A percentile compares a stretch with the other conserved stretches of the same genome.
Evolutionary conservation across 35 echinoderm and acorn worm genomes (phyloP).

Genomic region (Eucidaris tribuloides): DNA sequence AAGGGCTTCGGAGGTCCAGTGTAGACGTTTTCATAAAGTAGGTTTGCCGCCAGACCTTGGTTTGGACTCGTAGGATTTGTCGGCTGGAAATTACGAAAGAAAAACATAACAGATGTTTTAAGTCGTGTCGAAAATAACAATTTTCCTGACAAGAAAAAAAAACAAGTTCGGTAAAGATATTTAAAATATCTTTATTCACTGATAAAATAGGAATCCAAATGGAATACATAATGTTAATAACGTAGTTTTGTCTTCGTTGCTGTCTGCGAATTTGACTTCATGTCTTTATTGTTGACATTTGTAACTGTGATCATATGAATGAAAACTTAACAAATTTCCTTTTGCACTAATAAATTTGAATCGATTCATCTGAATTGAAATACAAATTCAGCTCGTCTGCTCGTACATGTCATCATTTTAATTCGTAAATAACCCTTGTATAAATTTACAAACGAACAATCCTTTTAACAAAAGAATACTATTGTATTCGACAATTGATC

Average conservation of each 20-base stretch:
- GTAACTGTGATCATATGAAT: too few species aligned
- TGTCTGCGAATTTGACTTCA: not conserved
- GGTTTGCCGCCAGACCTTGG: conserved; percentile 11
- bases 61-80: not conserved
- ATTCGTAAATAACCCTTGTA: too few species aligned
- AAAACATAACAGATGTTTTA: not conserved
- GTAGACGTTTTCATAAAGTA: conserved; percentile 23
- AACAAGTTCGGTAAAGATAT: not conserved
- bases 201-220: not conserved
- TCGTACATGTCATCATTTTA: too few species aligned
- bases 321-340: too few species aligned
- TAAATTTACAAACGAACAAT: too few species aligned
- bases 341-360: too few species aligned
- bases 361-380: too few species aligned
- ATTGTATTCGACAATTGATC: too few species aligned
- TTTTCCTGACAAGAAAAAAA: not conserved
- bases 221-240: not conserved
- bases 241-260: not conserved
- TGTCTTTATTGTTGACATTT: too few species aligned
- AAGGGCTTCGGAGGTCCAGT: conserved; percentile 30
- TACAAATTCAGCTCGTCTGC: too few species aligned
- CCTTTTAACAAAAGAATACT: too few species aligned
- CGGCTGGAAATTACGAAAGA: conserved; percentile 20
- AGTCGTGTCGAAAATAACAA: not conserved
- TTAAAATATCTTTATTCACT: not conserved